Evolutionary conservation across 2,797 vertebrate species (phyloP), one percentile per base, ranked within the genome.

Genomic region (Dicrostonyx torquatus): DNA sequence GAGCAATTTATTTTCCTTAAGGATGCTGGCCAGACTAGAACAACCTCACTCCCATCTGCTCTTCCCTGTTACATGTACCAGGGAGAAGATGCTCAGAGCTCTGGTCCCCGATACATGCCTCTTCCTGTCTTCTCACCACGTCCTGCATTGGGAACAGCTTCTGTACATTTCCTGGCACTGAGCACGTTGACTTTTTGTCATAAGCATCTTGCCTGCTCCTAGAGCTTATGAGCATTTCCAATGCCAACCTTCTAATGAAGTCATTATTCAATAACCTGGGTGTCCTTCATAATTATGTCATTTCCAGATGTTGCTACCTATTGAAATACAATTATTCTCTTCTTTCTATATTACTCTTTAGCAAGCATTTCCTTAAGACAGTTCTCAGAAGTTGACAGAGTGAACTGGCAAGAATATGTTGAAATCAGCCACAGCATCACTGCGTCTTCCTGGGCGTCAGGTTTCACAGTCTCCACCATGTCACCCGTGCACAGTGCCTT

Each of bases 211-310:
- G 80, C 68, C 68, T 55, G 34, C 64, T 87, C 58, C 53, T 86
- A 64, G 76, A 62, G 31, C 83, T 83, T 73, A n/a, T 60, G 29
- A 92, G 50, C 45, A 55, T 73, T 89, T 94, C 94, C 90, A 87
- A 34, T 62, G 40, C 15, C 40, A 66, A 89, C 79, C 53, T 50
- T 89, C 93, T 80, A 90, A 62, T 75, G 60, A 94, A 93, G 76
- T 72, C 14, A 79, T 93, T 80, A 96, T 80, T 64, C 22, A 95
- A 84, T 84, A 84, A 96, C 66, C 83, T 76, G 70, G 45, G 73
- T 94, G 86, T 94, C 43, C n/a, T 90, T 89, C 77, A 72, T 75
- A 58, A 76, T 95, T 91, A 83, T n/a, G 43, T 45, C 60, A 84
- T 92, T 79, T 88, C 68, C 72, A 96, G 17, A 50, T 77, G 20